A percentile compares a stretch with the other conserved stretches of the same genome.
Evolutionary conservation across 2,888 invertebrate genomes (phyloP).

Genomic region (Melanchra persicariae): DNA sequence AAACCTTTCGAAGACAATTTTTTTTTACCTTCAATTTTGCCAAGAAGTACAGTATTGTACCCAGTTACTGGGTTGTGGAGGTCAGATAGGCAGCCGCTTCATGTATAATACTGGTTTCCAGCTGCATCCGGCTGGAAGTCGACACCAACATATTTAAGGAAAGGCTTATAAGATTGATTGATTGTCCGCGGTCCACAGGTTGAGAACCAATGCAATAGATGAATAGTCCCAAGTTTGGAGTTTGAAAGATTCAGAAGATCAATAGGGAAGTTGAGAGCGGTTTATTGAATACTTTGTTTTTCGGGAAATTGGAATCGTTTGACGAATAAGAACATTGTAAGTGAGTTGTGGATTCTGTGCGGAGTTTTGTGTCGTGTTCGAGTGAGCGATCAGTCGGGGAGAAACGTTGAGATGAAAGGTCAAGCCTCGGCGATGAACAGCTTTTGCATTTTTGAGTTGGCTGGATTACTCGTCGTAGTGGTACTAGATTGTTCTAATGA

Average conservation of each 20-base stretch:
- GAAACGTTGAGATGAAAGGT: constrained; percentile 3
- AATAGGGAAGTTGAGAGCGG: constrained; percentile 34
- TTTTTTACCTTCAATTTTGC: no score
- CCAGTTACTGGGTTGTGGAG: no score
- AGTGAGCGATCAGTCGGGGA: constrained; percentile 16
- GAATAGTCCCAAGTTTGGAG: constrained; percentile 16
- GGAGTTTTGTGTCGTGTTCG: constrained; percentile 18
- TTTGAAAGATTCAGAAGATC: constrained; percentile 40
- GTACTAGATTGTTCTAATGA: no score
- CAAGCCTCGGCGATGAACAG: no score
- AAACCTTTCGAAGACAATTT: no score
- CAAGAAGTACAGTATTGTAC: no score
- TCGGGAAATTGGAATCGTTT: constrained; percentile 52
- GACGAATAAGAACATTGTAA: constrained; percentile 48
- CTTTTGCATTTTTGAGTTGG: background rate
- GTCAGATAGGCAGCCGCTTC: no score
- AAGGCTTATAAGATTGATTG: no score
- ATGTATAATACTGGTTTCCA: no score
- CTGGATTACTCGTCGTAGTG: no score
- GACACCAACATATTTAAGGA: no score
- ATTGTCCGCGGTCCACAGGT: background rate
- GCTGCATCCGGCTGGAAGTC: no score
- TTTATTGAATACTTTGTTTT: constrained; percentile 41
- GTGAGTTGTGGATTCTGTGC: constrained; percentile 40
- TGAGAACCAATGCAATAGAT: background rate